Base-by-base conservation (phyloP, 2,888 invertebrate genomes). In the Trilocha varians region DNA sequence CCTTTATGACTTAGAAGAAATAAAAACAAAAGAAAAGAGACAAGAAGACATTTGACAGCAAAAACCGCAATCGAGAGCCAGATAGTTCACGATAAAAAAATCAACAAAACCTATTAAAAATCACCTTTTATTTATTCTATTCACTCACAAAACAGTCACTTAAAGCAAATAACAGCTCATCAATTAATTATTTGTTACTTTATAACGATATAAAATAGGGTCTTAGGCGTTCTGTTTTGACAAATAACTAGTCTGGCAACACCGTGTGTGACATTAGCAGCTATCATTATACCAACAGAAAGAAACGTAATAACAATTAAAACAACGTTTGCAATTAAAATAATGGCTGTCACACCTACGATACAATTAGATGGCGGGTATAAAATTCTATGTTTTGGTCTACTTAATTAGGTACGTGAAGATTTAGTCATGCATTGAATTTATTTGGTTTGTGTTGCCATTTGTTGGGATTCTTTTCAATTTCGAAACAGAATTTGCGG, bases 331-430 rank as follows among this genome's bases (percentile, higher is more conserved):
- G 74, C 83, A 82, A 85, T 85, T 85, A 85, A 83, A 80, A 80
- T 85, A 85, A 85, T 85, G 69, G 75, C 67, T 61, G 84, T 85
- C 84, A 82, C 84, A 84, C 84, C 84, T 84, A 79, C 74, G 65
- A 78, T 72, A 83, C 83, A 82, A 83, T 84, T 84, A 82, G 70
- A 67, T 59, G 59, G 67, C 60, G 63, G 64, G 68, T 68, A 78
- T 56, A 69, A 78, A 83, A 80, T 78, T 78, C 73, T 69, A 79
- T 64, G 67, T 67, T 68, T 67, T 58, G 60, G 62, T 57, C 51
- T 43, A 47, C 54, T 62, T 68, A 66, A 68, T 69, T 63, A 69
- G 64, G 53, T 53, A n/a, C n/a, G n/a, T n/a, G n/a, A n/a, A n/a
- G n/a, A n/a, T n/a, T n/a, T n/a, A n/a, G n/a, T n/a, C n/a, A n/a